Base-by-base conservation (phyloP, 1,140 invertebrate species). In the Portunus trituberculatus region DNA sequence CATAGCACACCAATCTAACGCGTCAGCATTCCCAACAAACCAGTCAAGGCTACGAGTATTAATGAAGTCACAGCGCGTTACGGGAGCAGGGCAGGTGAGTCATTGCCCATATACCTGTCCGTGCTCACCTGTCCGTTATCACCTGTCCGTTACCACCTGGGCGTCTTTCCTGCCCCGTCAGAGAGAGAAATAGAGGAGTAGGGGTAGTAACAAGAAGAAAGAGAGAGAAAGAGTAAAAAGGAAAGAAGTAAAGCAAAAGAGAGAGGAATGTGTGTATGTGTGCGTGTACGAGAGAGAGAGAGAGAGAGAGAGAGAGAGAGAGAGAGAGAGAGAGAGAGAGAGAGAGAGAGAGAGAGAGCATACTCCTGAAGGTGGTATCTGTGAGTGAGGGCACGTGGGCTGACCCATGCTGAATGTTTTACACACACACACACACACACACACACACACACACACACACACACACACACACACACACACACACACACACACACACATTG, bases 321-420 rank as follows among this genome's bases (percentile, higher is more conserved):
- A 87, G 31, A 32, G 39, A 48, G 88, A 90, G 45, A 48, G 45
- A 39, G 45, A 48, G 88, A 45, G 88, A 90, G 39, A 48, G 88
- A 48, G 88, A 90, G 88, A 39, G 12, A 90, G 10, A 25, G 76
- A 83, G 76, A 83, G 76, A 83, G 76, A 83, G 7, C 20, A 83
- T 83, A 83, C 76, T 25, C 20, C 76, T n/a, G 76, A 83, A 29
- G 76, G 39, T 39, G 39, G 39, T 6, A 39, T 39, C 39, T 39
- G 39, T 39, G 39, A 39, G 39, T 39, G 39, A 39, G 39, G 39
- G 39, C 6, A 39, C 6, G 39, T 39, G 39, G 39, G 39, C 39
- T 6, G 39, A 39, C 39, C 39, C 39, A 39, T 39, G 39, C 1
- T 39, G 39, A 39, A 39, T 83, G 76, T 83, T 83, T n/a, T 29